Conservation (phyloP, 2,888 invertebrate genomes). For the Salticus scenicus region DNA sequence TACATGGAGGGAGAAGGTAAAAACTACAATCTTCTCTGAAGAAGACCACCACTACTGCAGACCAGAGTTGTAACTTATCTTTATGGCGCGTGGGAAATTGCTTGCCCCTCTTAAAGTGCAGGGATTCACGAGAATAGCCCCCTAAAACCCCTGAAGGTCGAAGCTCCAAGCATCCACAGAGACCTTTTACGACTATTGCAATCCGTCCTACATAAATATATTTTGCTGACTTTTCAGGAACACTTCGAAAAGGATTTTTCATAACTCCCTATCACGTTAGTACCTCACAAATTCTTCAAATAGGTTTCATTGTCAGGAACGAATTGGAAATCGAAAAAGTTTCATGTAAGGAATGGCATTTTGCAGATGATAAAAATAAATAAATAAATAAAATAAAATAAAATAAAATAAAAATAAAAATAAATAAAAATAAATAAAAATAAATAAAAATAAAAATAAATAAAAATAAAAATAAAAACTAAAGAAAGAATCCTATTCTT, state of each 20-base stretch:
- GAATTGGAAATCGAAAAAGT: neutral
- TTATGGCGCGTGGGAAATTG: slow-evolving; percentile 65
- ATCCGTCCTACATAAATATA: slow-evolving; percentile 65
- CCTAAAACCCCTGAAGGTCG: slow-evolving; percentile 48
- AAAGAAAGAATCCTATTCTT: no score
- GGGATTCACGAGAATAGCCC: slow-evolving; percentile 47
- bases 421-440: no score
- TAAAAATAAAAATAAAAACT: no score
- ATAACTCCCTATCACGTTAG: slow-evolving; percentile 69
- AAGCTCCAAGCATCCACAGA: slow-evolving; percentile 34
- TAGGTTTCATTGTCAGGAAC: slow-evolving; percentile 55
- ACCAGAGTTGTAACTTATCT: slow-evolving; percentile 61
- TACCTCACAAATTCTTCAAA: slow-evolving; percentile 66
- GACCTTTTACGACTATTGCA: slow-evolving; percentile 60
- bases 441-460: no score
- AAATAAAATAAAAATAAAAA: no score
- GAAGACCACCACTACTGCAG: slow-evolving; percentile 58
- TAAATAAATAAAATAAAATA: no score
- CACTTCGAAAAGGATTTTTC: slow-evolving; percentile 66
- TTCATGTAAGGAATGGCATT: neutral
- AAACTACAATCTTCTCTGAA: neutral
- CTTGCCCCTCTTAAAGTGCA: slow-evolving; percentile 31
- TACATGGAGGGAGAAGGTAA: neutral
- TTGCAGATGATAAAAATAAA: neutral
- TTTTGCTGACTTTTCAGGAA: slow-evolving; percentile 66